These are phyloP conservation scores for Polypterus bichir DNA, from an alignment of 2,113 vertebrate species.

Conservation along the genomic window DNA sequence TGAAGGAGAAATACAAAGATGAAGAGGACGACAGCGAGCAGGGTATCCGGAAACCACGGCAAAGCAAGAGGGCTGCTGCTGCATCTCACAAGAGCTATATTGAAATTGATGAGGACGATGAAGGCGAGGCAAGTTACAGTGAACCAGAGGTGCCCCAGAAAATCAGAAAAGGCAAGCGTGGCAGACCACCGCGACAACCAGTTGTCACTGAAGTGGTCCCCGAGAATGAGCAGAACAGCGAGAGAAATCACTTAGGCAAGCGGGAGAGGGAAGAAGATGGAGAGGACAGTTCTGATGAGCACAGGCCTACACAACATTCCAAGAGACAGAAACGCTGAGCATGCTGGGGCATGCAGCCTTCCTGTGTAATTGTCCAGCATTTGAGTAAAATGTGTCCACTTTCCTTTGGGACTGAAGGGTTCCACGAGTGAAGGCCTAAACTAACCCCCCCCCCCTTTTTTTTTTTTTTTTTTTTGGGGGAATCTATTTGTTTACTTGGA, in stretches of 20 bases:
- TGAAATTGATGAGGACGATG: background rate
- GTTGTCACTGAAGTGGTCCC: no score
- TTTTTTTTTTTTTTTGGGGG: slow-evolving; percentile 18
- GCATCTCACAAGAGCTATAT: background rate
- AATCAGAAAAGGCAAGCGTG: no score
- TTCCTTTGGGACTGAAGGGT: no score
- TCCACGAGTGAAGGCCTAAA: no score
- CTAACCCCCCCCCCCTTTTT: slow-evolving; percentile 15
- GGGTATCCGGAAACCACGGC: background rate
- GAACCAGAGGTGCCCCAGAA: no score
- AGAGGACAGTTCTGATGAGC: slow-evolving; percentile 54
- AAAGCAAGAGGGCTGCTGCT: background rate
- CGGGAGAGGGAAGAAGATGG: slow-evolving; percentile 54
- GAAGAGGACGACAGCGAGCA: slow-evolving; percentile 47
- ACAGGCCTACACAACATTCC: slow-evolving; percentile 49
- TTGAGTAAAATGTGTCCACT: no score
- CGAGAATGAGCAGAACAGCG: no score
- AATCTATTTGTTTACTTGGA: no score
- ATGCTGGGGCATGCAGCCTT: slow-evolving; percentile 17
- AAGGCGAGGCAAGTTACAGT: background rate
- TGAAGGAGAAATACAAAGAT: slow-evolving; percentile 45
- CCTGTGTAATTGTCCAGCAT: background rate
- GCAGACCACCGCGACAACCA: no score
- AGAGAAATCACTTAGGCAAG: slow-evolving; percentile 9
- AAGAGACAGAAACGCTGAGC: slow-evolving; percentile 50